phyloP scores from a whole-genome alignment of 2,113 vertebrate genomes.

The Sprattus sprattus region DNA sequence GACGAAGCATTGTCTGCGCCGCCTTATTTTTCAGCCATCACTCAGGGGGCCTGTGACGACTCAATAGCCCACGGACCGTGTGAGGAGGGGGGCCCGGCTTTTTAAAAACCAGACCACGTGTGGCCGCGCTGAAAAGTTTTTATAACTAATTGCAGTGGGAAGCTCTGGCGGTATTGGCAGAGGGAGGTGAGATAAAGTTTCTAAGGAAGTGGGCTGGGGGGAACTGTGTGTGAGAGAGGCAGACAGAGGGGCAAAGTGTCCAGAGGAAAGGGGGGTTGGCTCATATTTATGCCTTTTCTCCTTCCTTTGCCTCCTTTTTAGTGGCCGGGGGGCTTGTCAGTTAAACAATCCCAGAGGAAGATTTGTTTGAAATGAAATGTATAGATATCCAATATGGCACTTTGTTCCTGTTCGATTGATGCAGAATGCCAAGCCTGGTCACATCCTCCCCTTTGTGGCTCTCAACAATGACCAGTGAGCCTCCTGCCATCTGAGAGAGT shows the following conservation, averaged over 20 bases:
- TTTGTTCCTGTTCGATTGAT: conserved; percentile 54
- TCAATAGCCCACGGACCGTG: conserved; percentile 77
- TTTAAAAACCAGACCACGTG: conserved; percentile 83
- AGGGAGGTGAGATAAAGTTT: conserved; percentile 69
- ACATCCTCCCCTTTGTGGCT: conserved; percentile 61
- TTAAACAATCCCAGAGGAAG: conserved; percentile 63
- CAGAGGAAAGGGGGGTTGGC: conserved; percentile 55
- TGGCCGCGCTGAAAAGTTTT: conserved; percentile 78
- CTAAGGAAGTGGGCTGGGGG: conserved; percentile 77
- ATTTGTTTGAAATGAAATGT: conserved; percentile 63
- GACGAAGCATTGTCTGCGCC: conserved; percentile 76
- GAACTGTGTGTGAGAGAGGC: conserved; percentile 70
- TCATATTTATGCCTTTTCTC: conserved; percentile 60
- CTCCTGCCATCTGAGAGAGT: conserved; percentile 40
- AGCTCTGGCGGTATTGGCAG: conserved; percentile 61
- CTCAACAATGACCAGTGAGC: conserved; percentile 55
- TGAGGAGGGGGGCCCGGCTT: conserved; percentile 74
- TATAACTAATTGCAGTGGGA: conserved; percentile 84
- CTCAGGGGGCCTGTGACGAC: conserved; percentile 83
- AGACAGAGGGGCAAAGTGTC: conserved; percentile 69
- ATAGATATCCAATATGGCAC: conserved; percentile 59
- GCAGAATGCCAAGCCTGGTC: conserved; percentile 57
- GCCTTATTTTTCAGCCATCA: conserved; percentile 81
- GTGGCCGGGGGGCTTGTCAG: conserved; percentile 51
- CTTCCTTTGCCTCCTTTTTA: conserved; percentile 48